Evolutionary conservation across 2,888 invertebrate genomes (phyloP), one percentile per base, ranked within the genome.

Genomic region (Hyles lineata): DNA sequence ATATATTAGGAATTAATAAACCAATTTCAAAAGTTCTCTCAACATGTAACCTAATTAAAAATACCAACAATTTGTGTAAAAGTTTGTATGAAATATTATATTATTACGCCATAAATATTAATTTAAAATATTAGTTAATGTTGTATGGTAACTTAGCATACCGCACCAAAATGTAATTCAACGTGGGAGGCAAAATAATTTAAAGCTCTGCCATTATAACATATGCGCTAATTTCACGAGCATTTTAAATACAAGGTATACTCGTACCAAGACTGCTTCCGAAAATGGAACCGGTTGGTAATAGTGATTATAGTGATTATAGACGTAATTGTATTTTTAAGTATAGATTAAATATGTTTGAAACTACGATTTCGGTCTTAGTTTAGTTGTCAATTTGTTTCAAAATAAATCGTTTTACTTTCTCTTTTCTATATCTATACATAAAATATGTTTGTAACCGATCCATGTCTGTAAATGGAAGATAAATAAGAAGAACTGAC

Each of bases 111-210:
- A 50, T 67, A 67, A 23, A 67, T 50, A 43, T 62, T 67, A 67
- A 50, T 67, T 25, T 67, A 23, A 23, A 11, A 67, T 43, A 23
- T 50, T 67, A 43, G 23, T 23, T 43, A 67, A 67, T 43, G 67
- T 67, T 43, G 21, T 21, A 4, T 11, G 43, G 17, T 50, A 50
- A 67, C 67, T 43, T 67, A 43, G 43, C 43, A 67, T 67, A 67
- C 50, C 23, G 23, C 43, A 67, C 67, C 67, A 43, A 43, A 67
- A 67, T 50, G 21, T 67, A 67, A 50, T 67, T 50, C 67, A 43
- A 67, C 67, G 17, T 50, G 43, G 50, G 50, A 50, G 43, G 67
- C 23, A 50, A 67, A 50, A 67, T 67, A 50, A 67, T 67, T 50
- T 67, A 43, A 50, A 67, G 7, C 67, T 32, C 17, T 21, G 17